phyloP scores from a whole-genome alignment of 2,113 vertebrate genomes.

The Chloroceryle aenea region DNA sequence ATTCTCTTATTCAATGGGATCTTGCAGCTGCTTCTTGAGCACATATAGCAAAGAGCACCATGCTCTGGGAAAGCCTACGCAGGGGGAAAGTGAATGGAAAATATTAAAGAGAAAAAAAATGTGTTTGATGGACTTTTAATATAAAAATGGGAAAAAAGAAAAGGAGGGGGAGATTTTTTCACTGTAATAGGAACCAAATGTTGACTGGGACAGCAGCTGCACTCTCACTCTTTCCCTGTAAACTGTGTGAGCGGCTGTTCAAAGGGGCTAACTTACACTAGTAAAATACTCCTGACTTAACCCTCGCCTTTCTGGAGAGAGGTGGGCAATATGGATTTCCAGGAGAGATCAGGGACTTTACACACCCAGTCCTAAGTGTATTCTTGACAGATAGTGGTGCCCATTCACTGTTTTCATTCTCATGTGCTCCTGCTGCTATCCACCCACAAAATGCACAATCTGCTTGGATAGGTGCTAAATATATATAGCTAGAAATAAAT shows the following conservation, averaged over 20 bases:
- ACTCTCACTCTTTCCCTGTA: constrained; percentile 76
- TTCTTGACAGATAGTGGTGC: neutral
- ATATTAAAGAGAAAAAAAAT: constrained; percentile 72
- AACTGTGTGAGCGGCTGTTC: constrained; percentile 59
- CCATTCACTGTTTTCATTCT: neutral
- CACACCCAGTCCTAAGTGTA: neutral
- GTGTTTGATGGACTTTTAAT: constrained; percentile 82
- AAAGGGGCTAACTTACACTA: constrained; percentile 28
- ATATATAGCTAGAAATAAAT: neutral
- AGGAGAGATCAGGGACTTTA: neutral
- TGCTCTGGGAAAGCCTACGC: constrained; percentile 3
- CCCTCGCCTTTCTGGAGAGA: constrained; percentile 42
- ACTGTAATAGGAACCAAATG: constrained; percentile 89
- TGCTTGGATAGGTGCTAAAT: neutral
- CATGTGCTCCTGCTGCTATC: neutral
- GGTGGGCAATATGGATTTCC: neutral
- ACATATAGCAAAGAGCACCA: constrained; percentile 42
- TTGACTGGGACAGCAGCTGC: constrained; percentile 65
- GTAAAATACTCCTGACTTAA: constrained; percentile 46
- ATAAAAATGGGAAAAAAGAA: constrained; percentile 60
- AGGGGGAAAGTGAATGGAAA: constrained; percentile 71
- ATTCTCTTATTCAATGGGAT: neutral
- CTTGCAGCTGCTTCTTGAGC: constrained; percentile 20
- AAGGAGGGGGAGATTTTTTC: constrained; percentile 73
- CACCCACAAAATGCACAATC: neutral